These are phyloP conservation scores for Nyctibius grandis DNA, from an alignment of 2,797 vertebrate species.

Conservation along the genomic window DNA sequence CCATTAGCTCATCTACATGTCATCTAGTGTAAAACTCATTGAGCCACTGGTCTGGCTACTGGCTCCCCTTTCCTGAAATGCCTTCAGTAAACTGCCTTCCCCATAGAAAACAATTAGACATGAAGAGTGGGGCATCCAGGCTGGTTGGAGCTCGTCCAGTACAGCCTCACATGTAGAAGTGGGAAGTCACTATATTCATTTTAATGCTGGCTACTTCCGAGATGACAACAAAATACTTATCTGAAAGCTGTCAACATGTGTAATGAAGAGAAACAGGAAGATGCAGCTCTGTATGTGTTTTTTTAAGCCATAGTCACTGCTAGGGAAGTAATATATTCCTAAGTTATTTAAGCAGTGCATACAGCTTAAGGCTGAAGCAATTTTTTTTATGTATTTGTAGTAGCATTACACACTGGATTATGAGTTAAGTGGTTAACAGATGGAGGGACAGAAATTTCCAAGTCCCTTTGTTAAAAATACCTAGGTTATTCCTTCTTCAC, in stretches of 20 bases:
- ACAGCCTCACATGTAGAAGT: neutral
- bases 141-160: neutral
- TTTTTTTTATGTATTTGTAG: conserved; percentile 17
- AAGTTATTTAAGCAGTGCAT: neutral
- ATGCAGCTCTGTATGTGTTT: neutral
- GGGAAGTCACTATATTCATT: neutral
- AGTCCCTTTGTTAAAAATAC: neutral
- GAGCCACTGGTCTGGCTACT: neutral
- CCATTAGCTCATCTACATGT: neutral
- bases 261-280: neutral
- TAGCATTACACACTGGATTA: conserved; percentile 24
- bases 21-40: neutral
- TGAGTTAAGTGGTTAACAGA: neutral
- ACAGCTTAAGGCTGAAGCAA: neutral
- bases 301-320: neutral
- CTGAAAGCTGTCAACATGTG: neutral
- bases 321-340: neutral
- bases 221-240: neutral
- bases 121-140: neutral
- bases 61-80: neutral
- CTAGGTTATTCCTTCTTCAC: neutral
- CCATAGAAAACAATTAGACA: neutral
- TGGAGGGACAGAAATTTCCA: neutral
- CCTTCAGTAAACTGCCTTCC: neutral
- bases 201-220: neutral